Percentiles rank a stretch among this genome's conserved stretches.
Evolutionary conservation across 2,888 invertebrate species (phyloP).

Genomic region (Trichopria drosophilae): DNA sequence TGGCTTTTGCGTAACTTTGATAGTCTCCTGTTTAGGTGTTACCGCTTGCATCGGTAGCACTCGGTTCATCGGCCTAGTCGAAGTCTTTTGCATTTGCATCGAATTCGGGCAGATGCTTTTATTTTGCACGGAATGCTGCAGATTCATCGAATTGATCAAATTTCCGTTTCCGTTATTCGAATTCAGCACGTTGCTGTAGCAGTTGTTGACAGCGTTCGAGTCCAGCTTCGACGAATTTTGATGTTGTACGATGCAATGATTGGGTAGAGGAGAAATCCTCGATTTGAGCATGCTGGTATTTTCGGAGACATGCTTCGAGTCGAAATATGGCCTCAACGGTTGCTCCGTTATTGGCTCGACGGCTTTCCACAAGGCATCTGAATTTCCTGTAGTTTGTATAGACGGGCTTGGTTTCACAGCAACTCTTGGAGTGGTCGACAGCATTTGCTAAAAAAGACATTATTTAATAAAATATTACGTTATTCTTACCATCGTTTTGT

Average conservation of each 20-base stretch:
- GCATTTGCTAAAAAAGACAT: too few species aligned
- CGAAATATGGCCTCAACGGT: slow-evolving; percentile 50
- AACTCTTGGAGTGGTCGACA: slow-evolving; percentile 50
- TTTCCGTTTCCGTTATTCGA: slow-evolving; percentile 35
- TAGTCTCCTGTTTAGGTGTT: slow-evolving; percentile 62
- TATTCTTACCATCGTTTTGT: too few species aligned
- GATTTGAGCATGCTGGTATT: slow-evolving; percentile 56
- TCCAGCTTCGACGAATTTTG: too few species aligned
- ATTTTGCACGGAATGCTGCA: slow-evolving; percentile 58
- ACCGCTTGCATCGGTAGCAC: slow-evolving; percentile 78
- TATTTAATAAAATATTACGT: too few species aligned
- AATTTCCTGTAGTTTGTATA: slow-evolving; percentile 39
- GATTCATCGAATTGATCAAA: slow-evolving; percentile 42
- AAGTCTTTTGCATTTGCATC: slow-evolving; percentile 46
- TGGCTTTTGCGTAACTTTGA: slow-evolving; percentile 43
- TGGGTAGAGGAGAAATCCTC: slow-evolving; percentile 48
- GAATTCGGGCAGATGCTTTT: too few species aligned
- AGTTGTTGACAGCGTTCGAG: slow-evolving; percentile 47
- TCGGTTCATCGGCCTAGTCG: slow-evolving; percentile 72
- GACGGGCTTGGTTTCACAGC: slow-evolving; percentile 53
- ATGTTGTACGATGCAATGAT: slow-evolving; percentile 46
- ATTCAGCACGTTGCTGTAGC: slow-evolving; percentile 39
- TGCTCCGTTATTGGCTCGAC: slow-evolving; percentile 47
- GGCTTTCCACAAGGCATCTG: slow-evolving; percentile 46
- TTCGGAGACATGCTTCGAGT: slow-evolving; percentile 53